phyloP scores from a whole-genome alignment of 2,888 invertebrate species.

The Eupithecia subumbrata region DNA sequence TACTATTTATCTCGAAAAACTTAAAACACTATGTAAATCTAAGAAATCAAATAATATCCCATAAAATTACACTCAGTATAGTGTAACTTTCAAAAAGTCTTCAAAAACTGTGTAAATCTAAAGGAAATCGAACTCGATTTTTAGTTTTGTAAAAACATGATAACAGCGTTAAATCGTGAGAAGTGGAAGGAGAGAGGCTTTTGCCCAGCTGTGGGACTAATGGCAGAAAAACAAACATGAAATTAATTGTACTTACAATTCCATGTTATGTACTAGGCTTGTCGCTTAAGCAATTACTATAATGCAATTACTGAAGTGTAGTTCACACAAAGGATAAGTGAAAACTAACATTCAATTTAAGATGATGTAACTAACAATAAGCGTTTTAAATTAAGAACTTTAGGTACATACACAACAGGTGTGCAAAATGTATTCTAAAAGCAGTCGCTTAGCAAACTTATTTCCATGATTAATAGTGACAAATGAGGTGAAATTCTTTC shows the following conservation, averaged over 20 bases:
- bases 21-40: too few species aligned
- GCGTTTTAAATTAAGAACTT: background rate
- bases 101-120: too few species aligned
- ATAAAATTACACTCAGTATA: too few species aligned
- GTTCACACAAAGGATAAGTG: background rate
- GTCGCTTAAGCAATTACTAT: background rate
- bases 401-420: background rate
- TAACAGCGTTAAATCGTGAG: background rate
- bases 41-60: too few species aligned
- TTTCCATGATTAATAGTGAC: slow-evolving; percentile 13
- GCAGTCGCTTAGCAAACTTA: slow-evolving; percentile 13
- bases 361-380: background rate
- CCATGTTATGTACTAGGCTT: background rate
- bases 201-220: too few species aligned
- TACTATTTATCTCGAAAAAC: too few species aligned
- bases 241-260: slow-evolving; percentile 2
- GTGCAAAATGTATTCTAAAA: background rate
- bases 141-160: too few species aligned
- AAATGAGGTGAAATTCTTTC: slow-evolving; percentile 17
- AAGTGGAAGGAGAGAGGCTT: too few species aligned
- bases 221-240: too few species aligned
- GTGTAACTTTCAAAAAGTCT: too few species aligned
- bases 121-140: too few species aligned
- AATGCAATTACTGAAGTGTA: background rate
- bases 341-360: background rate